Conservation (phyloP, 2,113 vertebrate genomes). For the Uria aalge region DNA sequence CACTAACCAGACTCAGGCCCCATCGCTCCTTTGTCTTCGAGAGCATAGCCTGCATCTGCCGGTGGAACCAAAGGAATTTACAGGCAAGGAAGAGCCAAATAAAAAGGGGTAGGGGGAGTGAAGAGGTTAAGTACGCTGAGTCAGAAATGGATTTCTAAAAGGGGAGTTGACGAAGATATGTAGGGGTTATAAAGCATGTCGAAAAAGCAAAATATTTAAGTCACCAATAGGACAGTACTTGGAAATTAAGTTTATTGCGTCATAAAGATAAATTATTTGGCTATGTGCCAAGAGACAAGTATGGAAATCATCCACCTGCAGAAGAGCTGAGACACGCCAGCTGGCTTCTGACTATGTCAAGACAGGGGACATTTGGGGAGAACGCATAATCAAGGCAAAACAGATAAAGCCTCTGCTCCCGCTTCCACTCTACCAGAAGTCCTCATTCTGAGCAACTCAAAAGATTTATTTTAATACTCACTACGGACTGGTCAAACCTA, state of each 20-base stretch:
- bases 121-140: background rate
- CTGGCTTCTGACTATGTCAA: background rate
- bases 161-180: rapidly evolving
- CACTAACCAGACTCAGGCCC: constrained; percentile 6
- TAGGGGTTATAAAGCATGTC: background rate
- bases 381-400: background rate
- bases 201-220: background rate
- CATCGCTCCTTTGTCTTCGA: constrained; percentile 12
- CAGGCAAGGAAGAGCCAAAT: background rate
- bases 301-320: background rate
- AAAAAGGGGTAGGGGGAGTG: background rate
- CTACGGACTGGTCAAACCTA: constrained; percentile 35
- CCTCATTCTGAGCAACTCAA: background rate
- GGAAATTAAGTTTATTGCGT: background rate
- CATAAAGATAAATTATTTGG: background rate
- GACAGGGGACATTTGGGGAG: background rate
- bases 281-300: background rate
- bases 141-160: background rate
- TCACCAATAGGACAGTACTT: background rate
- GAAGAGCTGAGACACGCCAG: background rate
- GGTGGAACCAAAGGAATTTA: constrained; percentile 12
- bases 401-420: background rate
- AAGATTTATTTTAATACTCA: rapidly evolving
- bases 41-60: constrained; percentile 27
- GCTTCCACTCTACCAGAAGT: background rate